Evolutionary conservation across 2,797 vertebrate genomes (phyloP).

Genomic region (Etheostoma nigrum): DNA sequence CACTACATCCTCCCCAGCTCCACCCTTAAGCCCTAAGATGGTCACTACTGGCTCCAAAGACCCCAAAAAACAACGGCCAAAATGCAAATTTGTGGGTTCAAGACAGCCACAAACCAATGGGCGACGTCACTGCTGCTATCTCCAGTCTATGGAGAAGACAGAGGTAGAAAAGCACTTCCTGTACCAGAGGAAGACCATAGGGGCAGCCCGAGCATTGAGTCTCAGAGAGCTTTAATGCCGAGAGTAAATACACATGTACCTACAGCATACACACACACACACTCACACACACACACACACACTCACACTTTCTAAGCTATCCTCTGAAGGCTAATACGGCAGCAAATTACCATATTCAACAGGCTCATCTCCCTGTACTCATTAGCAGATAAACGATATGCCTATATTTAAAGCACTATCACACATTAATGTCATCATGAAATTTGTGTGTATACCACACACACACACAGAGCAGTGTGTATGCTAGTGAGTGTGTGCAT

Average conservation of each 20-base stretch:
- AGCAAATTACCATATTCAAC: conserved; percentile 98
- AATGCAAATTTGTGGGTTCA: too few species aligned
- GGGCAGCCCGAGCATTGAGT: conserved; percentile 55
- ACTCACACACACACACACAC: conserved; percentile 38
- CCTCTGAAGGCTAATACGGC: conserved; percentile 94
- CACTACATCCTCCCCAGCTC: too few species aligned
- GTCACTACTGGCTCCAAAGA: too few species aligned
- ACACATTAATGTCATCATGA: conserved; percentile 86
- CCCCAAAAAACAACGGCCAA: too few species aligned
- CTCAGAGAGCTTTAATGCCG: conserved; percentile 76
- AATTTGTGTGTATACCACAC: conserved; percentile 44
- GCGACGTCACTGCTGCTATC: too few species aligned
- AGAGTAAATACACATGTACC: conserved; percentile 69
- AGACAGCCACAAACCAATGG: too few species aligned
- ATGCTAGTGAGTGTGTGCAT: conserved; percentile 40
- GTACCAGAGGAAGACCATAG: conserved; percentile 48
- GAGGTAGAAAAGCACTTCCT: conserved; percentile 48
- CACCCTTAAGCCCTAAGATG: too few species aligned
- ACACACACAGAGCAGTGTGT: conserved; percentile 16
- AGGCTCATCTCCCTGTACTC: conserved; percentile 95
- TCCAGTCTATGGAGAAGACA: not conserved
- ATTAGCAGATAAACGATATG: conserved; percentile 96
- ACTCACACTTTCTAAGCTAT: conserved; percentile 84
- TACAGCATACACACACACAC: conserved; percentile 14
- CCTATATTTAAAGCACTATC: conserved; percentile 96